phyloP scores from a whole-genome alignment of 2,888 invertebrate genomes.

The Diplolepis rosae region DNA sequence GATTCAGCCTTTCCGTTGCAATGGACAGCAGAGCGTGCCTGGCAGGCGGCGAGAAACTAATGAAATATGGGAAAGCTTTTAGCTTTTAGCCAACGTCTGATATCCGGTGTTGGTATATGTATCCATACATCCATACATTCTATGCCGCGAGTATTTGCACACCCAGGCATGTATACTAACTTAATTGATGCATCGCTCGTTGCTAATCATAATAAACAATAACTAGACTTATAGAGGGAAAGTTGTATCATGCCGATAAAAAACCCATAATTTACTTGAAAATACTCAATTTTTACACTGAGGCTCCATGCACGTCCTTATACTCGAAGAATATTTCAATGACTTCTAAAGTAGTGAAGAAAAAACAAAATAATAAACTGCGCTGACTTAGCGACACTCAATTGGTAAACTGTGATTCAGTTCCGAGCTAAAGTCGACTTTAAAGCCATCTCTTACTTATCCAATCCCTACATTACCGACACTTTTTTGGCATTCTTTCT shows the following conservation, averaged over 20 bases:
- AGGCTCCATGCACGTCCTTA: background rate
- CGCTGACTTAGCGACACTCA: no score
- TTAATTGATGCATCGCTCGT: conserved; percentile 66
- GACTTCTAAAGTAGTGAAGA: no score
- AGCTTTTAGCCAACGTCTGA: conserved; percentile 70
- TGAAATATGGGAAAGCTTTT: conserved; percentile 71
- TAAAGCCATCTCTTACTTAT: no score
- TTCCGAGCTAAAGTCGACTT: no score
- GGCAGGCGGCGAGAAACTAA: conserved; percentile 62
- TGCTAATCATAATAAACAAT: conserved; percentile 66
- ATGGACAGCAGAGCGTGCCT: conserved; percentile 45
- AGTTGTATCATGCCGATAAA: conserved; percentile 39
- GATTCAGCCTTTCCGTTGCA: conserved; percentile 48
- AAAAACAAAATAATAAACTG: no score
- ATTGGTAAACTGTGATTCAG: no score
- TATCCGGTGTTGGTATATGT: conserved; percentile 53
- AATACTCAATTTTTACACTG: conserved; percentile 1
- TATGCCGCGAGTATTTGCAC: conserved; percentile 44
- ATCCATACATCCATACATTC: conserved; percentile 51
- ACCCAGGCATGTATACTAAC: conserved; percentile 44
- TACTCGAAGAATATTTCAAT: no score
- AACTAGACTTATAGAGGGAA: conserved; percentile 59
- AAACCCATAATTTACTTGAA: conserved; percentile 26
- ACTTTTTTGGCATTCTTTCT: no score
- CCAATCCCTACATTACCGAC: no score